Percentiles rank a stretch among this genome's conserved stretches.
Conservation (phyloP, 2,888 invertebrate species). For the Eupithecia inturbata region DNA sequence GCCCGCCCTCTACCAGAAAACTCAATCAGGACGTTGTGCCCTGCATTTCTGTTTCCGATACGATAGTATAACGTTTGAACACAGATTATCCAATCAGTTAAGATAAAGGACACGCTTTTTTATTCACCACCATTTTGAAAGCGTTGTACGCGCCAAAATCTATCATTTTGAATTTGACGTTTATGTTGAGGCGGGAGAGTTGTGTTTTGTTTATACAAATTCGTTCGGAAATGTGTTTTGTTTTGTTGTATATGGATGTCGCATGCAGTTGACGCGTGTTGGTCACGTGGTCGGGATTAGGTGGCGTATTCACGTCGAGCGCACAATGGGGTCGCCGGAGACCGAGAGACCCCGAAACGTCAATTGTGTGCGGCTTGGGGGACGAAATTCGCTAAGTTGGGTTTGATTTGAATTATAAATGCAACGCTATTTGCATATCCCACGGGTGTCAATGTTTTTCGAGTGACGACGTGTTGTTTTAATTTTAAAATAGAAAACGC, state of each 20-base stretch:
- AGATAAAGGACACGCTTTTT: conserved; percentile 84
- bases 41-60: conserved; percentile 83
- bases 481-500: conserved; percentile 8
- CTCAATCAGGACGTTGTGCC: conserved; percentile 78
- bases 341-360: conserved; percentile 67
- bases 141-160: conserved; percentile 59
- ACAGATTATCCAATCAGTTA: conserved; percentile 85
- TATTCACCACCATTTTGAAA: conserved; percentile 51
- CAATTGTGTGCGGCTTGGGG: conserved; percentile 78
- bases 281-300: conserved; percentile 80
- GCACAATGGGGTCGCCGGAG: conserved; percentile 71
- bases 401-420: conserved; percentile 82
- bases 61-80: conserved; percentile 80
- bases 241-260: conserved; percentile 66
- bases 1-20: conserved; percentile 73
- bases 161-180: conserved; percentile 55
- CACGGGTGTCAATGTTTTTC: conserved; percentile 60
- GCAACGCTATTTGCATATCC: conserved; percentile 82
- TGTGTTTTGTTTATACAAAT: conserved; percentile 49
- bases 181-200: conserved; percentile 53
- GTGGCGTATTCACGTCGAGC: conserved; percentile 75
- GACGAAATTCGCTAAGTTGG: conserved; percentile 78
- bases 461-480: conserved; percentile 18
- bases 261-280: conserved; percentile 78
- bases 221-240: conserved; percentile 59